Evolutionary conservation across 2,797 vertebrate genomes (phyloP), one percentile per base, ranked within the genome.

Genomic region (Lutjanus argentimaculatus): DNA sequence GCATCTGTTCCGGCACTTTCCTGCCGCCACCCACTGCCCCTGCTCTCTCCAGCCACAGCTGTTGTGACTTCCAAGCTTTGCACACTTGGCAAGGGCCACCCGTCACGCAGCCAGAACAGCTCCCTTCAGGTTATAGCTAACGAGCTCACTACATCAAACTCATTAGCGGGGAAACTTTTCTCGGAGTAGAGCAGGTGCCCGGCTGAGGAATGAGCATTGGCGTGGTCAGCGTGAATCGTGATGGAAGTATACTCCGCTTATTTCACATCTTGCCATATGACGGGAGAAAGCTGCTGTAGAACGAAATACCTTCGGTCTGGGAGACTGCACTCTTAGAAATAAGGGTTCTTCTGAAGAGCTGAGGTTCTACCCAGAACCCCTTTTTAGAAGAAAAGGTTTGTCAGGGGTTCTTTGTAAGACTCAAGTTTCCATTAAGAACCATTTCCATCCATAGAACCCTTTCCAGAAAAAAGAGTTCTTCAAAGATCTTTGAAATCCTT

Each of bases 121-220:
- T 96, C 95, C 95, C 95, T 93, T 94, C 92, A 95, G 96, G 95
- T 96, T 94, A 89, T 19, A 73, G 88, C 94, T 96, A 96, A 97
- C 93, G 94, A 96, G 88, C 81, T 76, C 95, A 92, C 94, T 96
- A 94, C 94, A 95, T 96, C 92, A 95, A 85, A 94, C 95, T 95
- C 93, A 95, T 95, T 96, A 96, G 93, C 80, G 78, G 88, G 94
- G 83, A 92, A 95, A 93, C 85, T 95, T 93, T 93, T 77, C 84
- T 91, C 45, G 6, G 80, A 87, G 67, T 74, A 66, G 57, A 88
- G 85, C 88, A 91, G 91, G 91, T 93, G 88, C 86, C 88, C 8
- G 7, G 46, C 72, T 81, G 77, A 90, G 85, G 84, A 84, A 88
- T 71, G 76, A 89, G 80, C 79, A 77, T 68, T 61, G 51, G 45